Base-by-base conservation (phyloP, 2,888 invertebrate genomes). In the Auanema freiburgensis region DNA sequence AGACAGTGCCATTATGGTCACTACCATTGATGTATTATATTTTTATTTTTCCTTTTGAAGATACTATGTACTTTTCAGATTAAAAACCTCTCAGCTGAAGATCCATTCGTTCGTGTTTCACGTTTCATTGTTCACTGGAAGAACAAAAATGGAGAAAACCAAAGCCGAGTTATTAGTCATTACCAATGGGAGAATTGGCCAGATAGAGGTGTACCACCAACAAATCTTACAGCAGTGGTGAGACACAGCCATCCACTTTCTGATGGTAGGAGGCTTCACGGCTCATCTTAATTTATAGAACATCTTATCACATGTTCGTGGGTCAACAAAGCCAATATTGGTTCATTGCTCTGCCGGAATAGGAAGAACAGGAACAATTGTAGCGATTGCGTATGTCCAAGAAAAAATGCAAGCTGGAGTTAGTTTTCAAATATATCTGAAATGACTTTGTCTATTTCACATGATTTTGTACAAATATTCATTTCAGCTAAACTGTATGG, bases 271-370 rank as follows among this genome's bases (percentile, higher is more conserved):
- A 43, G 24, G 18, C 16, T 23, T 14, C 1, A 21, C 8, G 33
- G 4, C 8, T 8, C 8, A 5, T 33, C 11, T 25, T 40, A 55
- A 40, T 42, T 66, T 66, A 54, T 55, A 65, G 66, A 59, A 63
- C 14, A 50, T 71, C 21, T 55, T 71, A n/a, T 57, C 59, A 1
- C 57, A 58, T 16, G 66, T 76, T 41, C 66, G 76, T 18, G 67
- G 67, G 6, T 58, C 49, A 49, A 65, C 63, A 8, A 63, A 64
- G 24, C 77, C 77, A 10, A 75, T 77, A 57, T 59, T 74, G 11
- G 73, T 77, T 2, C 77, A 77, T 54, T 77, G 77, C 41, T 71
- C 71, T 2, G 76, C 77, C 6, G 77, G 77, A 23, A 77, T 77
- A 46, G 76, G 76, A 2, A 57, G 76, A 16, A 75, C 76, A 11